A percentile compares a stretch with the other conserved stretches of the same genome.
Conservation (phyloP, 53 echinoderm and acorn worm species). For the Temnopleurus reevesii region DNA sequence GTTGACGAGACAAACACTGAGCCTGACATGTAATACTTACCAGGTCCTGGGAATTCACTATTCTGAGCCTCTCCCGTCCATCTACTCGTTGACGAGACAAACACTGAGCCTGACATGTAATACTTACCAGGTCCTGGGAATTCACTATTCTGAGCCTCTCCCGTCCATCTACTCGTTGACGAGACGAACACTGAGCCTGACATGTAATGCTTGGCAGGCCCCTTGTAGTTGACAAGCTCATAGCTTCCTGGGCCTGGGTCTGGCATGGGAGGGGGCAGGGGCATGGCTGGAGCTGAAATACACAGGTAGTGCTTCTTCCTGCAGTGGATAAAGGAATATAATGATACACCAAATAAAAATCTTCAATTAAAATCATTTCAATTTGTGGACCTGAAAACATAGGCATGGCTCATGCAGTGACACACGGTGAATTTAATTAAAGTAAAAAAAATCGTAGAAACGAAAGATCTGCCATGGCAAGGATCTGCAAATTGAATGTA, state of each 20-base stretch:
- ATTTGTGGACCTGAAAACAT: too few relatives aligned
- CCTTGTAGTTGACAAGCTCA: conserved; percentile 88
- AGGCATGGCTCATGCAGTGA: too few relatives aligned
- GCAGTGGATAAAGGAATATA: background rate
- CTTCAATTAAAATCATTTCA: too few relatives aligned
- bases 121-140: conserved; percentile 88
- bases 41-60: conserved; percentile 84
- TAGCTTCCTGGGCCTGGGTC: conserved; percentile 95
- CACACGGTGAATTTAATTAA: too few relatives aligned
- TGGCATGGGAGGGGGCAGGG: conserved; percentile 89
- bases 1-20: conserved; percentile 93
- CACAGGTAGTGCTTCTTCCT: conserved; percentile 96
- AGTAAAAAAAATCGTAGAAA: too few relatives aligned
- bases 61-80: conserved; percentile 74
- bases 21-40: conserved; percentile 31
- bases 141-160: conserved; percentile 58
- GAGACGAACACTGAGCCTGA: conserved; percentile 95
- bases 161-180: conserved; percentile 91
- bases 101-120: conserved; percentile 42
- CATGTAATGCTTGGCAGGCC: conserved; percentile 94
- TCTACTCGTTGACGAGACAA: conserved; percentile 95
- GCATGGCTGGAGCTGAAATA: conserved; percentile 99
- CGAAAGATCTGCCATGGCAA: too few relatives aligned
- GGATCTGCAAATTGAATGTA: too few relatives aligned
- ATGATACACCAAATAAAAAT: too few relatives aligned